phyloP scores from a whole-genome alignment of 2,797 vertebrate genomes.

The Kryptolebias ocellatus region DNA sequence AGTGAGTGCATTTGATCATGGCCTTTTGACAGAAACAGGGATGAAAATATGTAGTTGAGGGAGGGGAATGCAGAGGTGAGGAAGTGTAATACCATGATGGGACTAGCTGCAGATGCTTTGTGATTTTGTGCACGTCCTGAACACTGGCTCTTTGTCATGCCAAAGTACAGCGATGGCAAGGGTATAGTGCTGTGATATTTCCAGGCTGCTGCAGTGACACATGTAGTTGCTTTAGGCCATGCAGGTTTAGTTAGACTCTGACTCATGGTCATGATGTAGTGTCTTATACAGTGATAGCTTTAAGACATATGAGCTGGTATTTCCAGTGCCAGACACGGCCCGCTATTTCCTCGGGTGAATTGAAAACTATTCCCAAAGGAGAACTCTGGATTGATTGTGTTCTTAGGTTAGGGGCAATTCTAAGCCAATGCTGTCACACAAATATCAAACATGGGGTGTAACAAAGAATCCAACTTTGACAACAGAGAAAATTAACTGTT shows the following conservation, averaged over 20 bases:
- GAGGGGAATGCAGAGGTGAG: constrained; percentile 36
- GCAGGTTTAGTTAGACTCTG: constrained; percentile 79
- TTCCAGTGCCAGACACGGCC: constrained; percentile 64
- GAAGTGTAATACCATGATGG: constrained; percentile 61
- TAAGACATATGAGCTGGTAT: constrained; percentile 75
- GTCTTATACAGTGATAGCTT: constrained; percentile 73
- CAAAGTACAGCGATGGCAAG: constrained; percentile 68
- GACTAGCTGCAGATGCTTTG: constrained; percentile 62
- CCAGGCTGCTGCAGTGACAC: constrained; percentile 69
- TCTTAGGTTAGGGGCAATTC: constrained; percentile 52
- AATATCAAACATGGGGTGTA: constrained; percentile 32
- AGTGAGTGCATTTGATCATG: constrained; percentile 69
- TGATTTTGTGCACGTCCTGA: constrained; percentile 73
- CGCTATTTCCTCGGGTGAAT: constrained; percentile 61
- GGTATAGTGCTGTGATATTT: constrained; percentile 71
- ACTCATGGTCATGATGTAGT: constrained; percentile 79
- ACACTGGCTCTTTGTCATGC: constrained; percentile 70
- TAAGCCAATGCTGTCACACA: constrained; percentile 45
- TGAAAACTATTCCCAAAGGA: constrained; percentile 68
- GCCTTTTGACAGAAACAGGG: constrained; percentile 65
- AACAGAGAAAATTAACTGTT: constrained; percentile 22
- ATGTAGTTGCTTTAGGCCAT: constrained; percentile 74
- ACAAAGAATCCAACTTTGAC: constrained; percentile 37
- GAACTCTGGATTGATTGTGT: constrained; percentile 66
- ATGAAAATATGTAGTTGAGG: constrained; percentile 41